phyloP scores from a whole-genome alignment of 2,888 invertebrate genomes.

The Parochlus steinenii region DNA sequence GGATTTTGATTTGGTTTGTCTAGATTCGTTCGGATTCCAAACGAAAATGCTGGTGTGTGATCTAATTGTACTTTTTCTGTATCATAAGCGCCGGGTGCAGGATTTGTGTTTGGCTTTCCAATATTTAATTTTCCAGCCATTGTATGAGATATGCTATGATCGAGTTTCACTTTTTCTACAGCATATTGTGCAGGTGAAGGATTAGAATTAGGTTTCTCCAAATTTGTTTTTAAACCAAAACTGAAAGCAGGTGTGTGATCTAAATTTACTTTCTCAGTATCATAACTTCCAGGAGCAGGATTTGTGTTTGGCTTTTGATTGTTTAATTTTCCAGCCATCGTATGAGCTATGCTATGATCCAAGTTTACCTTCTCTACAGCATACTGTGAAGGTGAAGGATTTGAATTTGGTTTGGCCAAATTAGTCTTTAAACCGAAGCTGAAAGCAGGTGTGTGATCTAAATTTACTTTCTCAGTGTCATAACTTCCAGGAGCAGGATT shows the following conservation, averaged over 20 bases:
- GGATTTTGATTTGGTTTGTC: constrained; percentile 38
- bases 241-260: constrained; percentile 27
- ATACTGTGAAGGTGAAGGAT: constrained; percentile 45
- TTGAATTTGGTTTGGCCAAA: constrained; percentile 23
- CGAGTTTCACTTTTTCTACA: constrained; percentile 41
- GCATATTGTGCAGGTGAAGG: constrained; percentile 45
- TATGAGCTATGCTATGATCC: constrained; percentile 39
- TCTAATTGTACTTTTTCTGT: constrained; percentile 24
- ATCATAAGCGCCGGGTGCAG: constrained; percentile 34
- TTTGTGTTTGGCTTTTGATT: constrained; percentile 37
- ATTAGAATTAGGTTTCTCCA: constrained; percentile 25
- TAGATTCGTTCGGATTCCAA: constrained; percentile 36
- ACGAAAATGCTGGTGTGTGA: constrained; percentile 27
- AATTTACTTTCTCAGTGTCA: constrained; percentile 40
- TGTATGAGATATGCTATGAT: constrained; percentile 31
- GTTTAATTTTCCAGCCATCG: constrained; percentile 41
- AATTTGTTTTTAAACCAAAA: constrained; percentile 37
- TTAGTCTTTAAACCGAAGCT: constrained; percentile 32
- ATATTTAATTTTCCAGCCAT: constrained; percentile 20
- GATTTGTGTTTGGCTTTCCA: constrained; percentile 30
- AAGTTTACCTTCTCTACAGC: constrained; percentile 34
- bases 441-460: constrained; percentile 29
- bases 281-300: constrained; percentile 42
- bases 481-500: constrained; percentile 44
- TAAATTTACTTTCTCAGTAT: constrained; percentile 33